A percentile compares a stretch with the other conserved stretches of the same genome.
These are phyloP conservation scores for Metopia argyrocephala DNA, from an alignment of 2,888 invertebrate species.

Conservation along the genomic window DNA sequence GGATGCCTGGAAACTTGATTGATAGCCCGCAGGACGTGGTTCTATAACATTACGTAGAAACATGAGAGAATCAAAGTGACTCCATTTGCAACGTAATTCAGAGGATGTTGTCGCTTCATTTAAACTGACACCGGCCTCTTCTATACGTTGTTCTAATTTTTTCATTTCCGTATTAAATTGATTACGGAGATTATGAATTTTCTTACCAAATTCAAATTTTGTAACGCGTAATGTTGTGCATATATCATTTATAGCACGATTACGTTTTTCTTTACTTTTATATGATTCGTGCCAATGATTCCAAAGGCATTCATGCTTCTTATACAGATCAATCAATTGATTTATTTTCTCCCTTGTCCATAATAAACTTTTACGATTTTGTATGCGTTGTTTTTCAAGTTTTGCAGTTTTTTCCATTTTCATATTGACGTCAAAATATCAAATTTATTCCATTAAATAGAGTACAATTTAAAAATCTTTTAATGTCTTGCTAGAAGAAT, in stretches of 20 bases:
- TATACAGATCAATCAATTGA: conserved; percentile 74
- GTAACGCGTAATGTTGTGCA: conserved; percentile 71
- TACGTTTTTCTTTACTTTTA: conserved; percentile 74
- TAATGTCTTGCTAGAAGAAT: conserved; percentile 48
- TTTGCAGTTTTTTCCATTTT: conserved; percentile 27
- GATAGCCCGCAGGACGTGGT: conserved; percentile 73
- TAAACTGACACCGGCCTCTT: conserved; percentile 66
- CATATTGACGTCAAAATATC: conserved; percentile 31
- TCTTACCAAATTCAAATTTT: conserved; percentile 75
- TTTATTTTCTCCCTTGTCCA: conserved; percentile 76
- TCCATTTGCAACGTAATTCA: conserved; percentile 73
- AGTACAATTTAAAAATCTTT: not conserved
- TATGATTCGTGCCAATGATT: conserved; percentile 75
- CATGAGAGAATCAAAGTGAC: conserved; percentile 75
- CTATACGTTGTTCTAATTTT: conserved; percentile 73
- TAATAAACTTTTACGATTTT: conserved; percentile 66
- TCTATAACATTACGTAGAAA: conserved; percentile 75
- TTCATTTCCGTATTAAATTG: conserved; percentile 78
- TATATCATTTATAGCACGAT: conserved; percentile 72
- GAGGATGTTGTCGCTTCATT: conserved; percentile 31
- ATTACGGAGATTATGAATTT: conserved; percentile 77
- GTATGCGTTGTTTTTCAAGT: not conserved
- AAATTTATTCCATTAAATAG: conserved; percentile 35
- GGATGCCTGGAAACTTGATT: conserved; percentile 54
- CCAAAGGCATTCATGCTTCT: conserved; percentile 76